These are phyloP conservation scores for Oreortyx pictus DNA, from an alignment of 2,797 vertebrate species.

Conservation along the genomic window DNA sequence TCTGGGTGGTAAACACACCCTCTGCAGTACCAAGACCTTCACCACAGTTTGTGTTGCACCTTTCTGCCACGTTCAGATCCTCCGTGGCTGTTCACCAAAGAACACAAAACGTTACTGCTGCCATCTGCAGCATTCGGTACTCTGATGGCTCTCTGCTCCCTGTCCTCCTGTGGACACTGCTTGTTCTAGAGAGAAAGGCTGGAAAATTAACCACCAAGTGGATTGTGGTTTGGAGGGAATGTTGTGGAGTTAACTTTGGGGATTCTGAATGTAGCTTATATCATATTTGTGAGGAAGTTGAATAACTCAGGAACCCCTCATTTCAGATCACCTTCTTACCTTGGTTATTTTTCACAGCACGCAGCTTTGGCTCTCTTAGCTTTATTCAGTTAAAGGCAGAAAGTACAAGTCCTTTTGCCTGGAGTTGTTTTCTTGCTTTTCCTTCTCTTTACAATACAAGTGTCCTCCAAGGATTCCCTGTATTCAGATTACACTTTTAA, in stretches of 20 bases:
- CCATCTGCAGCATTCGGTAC: constrained; percentile 37
- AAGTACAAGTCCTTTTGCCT: not conserved
- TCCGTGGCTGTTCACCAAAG: not conserved
- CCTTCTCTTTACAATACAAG: not conserved
- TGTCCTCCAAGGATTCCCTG: not conserved
- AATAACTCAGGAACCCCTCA: not conserved
- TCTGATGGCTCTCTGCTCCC: not conserved
- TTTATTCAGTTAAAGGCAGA: not conserved
- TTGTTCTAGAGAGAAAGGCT: not conserved
- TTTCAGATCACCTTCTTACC: not conserved
- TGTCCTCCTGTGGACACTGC: not conserved
- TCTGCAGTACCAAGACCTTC: not conserved
- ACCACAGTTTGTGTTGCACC: not conserved
- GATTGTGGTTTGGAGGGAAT: not conserved
- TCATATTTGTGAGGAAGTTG: not conserved
- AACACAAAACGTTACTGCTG: constrained; percentile 11
- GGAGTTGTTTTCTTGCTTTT: not conserved
- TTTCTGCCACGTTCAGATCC: not conserved
- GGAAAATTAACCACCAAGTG: not conserved
- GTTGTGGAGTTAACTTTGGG: not conserved
- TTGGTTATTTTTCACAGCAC: not conserved
- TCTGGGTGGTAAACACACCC: not conserved
- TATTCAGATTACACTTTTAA: not conserved
- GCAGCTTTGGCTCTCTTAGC: not conserved
- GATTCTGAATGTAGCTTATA: not conserved